These are phyloP conservation scores for Tympanuchus pallidicinctus DNA, from an alignment of 2,113 vertebrate species.

Conservation along the genomic window DNA sequence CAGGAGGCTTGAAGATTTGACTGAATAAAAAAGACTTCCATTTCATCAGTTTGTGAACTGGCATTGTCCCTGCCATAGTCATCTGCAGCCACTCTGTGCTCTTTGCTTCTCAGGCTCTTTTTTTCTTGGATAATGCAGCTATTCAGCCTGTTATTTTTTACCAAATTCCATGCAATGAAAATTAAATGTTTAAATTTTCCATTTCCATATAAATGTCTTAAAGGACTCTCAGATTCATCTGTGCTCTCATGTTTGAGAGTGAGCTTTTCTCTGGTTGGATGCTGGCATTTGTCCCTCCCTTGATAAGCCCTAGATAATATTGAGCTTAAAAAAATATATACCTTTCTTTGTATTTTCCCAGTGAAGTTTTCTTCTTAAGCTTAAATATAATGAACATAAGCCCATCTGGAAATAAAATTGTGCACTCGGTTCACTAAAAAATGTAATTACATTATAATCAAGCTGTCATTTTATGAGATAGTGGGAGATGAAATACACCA, in stretches of 20 bases:
- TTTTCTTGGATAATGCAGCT: not conserved
- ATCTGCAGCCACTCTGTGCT: not conserved
- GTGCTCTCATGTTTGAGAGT: conserved; percentile 61
- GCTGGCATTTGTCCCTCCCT: not conserved
- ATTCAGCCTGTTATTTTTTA: conserved; percentile 19
- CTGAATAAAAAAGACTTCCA: not conserved
- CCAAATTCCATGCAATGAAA: conserved; percentile 6
- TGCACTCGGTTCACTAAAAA: conserved; percentile 64
- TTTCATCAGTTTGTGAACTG: conserved; percentile 21
- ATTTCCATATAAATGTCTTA: conserved; percentile 71
- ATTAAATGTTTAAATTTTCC: conserved; percentile 60
- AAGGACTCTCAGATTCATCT: conserved; percentile 58
- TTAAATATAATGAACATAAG: conserved; percentile 78
- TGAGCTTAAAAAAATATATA: conserved; percentile 23
- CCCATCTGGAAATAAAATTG: conserved; percentile 77
- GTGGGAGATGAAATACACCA: conserved; percentile 67
- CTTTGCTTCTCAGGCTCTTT: not conserved
- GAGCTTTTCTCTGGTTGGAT: conserved; percentile 38
- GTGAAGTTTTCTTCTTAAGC: conserved; percentile 58
- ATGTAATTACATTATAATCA: conserved; percentile 81
- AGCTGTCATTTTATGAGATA: conserved; percentile 75
- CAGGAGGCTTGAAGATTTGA: not conserved
- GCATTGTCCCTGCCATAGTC: not conserved
- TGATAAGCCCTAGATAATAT: conserved; percentile 16
- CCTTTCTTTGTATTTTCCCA: conserved; percentile 61